Base-by-base conservation (phyloP, 2,888 invertebrate species). In the Drosophila aldrichi region DNA sequence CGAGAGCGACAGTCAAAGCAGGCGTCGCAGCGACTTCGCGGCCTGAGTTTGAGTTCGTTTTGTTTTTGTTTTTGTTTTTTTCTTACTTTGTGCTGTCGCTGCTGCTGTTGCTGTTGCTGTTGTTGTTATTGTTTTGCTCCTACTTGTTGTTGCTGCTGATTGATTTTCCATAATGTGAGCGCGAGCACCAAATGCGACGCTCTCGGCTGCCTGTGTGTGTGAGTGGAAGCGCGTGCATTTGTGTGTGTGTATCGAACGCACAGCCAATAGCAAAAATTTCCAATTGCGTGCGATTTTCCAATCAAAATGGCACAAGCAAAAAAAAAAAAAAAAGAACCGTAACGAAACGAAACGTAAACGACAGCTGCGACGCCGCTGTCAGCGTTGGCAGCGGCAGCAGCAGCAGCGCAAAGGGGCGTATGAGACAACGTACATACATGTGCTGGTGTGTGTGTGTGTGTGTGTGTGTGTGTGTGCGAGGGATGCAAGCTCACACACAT, bases 271-370 rank as follows among this genome's bases (percentile, higher is more conserved):
- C 84, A 84, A 84, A 84, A 84, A 89, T 84, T 89, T 84, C 77
- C 88, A 87, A 89, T 84, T 84, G 88, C 88, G 88, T 89, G 85
- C 84, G 84, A 89, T 89, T 86, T 86, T 89, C 90, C 86, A 86
- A 86, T 86, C 86, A 86, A 89, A 85, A 89, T 74, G 85, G 84
- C 81, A 84, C 84, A 77, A 62, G 64, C 69, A 55, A 71, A 77
- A 76, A 82, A 77, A 77, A 82, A 48, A n/a, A 76, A 82, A 77
- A 77, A 82, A 48, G n/a, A n/a, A n/a, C n/a, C n/a, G n/a, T n/a
- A n/a, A n/a, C 48, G 48, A 29, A 49, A 1, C 48, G 52, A 70
- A 69, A 16, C 56, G 32, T 62, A 64, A 68, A 58, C 70, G 69
- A 56, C 55, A 70, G 65, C 72, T 59, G 67, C 78, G 74, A 49